Percentiles rank a stretch among this genome's conserved stretches.
Evolutionary conservation across 2,888 invertebrate species (phyloP).

Genomic region (Sminthurinus aureus): DNA sequence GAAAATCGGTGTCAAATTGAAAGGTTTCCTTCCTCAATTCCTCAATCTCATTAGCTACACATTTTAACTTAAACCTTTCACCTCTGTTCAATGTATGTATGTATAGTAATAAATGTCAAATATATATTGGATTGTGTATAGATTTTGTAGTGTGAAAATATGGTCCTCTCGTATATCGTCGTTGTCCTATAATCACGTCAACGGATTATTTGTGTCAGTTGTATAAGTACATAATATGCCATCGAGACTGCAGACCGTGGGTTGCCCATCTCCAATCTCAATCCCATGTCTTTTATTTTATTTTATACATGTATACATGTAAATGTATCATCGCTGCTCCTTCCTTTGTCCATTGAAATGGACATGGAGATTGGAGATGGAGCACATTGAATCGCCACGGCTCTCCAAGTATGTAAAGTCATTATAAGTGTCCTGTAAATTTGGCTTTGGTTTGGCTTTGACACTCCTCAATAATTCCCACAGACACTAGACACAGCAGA

Average conservation of each 20-base stretch:
- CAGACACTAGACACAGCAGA: neutral
- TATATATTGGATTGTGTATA: no score
- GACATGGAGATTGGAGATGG: neutral
- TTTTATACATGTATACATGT: no score
- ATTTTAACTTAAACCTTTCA: neutral
- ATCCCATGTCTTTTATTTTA: no score
- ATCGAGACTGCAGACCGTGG: neutral
- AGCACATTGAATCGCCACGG: no score
- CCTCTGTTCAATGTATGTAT: neutral
- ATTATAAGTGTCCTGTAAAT: neutral
- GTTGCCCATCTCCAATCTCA: neutral
- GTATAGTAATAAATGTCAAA: neutral
- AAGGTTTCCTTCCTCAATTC: slow-evolving; percentile 3
- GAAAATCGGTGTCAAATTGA: neutral
- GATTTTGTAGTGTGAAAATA: neutral
- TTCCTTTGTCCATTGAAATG: neutral
- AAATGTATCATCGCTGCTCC: neutral
- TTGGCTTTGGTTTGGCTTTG: neutral
- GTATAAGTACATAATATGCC: neutral
- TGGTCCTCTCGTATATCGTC: no score
- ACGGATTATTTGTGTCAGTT: neutral
- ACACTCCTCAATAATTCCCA: neutral
- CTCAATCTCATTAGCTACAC: neutral
- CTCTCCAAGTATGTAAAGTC: neutral
- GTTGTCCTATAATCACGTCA: neutral